Conservation (phyloP, 2,888 invertebrate species). For the Sphaerophoria rueppellii region DNA sequence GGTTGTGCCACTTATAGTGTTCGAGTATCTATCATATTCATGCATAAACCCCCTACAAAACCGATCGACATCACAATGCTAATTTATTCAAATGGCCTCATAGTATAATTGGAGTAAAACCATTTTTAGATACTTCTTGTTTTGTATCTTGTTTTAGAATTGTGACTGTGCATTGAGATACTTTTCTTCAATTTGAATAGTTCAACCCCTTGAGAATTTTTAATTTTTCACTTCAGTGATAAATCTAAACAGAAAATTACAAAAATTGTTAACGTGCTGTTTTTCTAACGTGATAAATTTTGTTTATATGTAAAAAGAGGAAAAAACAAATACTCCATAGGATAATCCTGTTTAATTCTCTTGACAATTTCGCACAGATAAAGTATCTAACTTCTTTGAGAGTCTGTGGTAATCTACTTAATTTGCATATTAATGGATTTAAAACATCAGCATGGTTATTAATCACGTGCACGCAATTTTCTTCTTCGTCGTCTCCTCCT, state of each 20-base stretch:
- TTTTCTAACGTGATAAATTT: constrained; percentile 17
- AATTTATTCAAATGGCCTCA: constrained; percentile 62
- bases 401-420: constrained; percentile 44
- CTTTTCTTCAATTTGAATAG: no score
- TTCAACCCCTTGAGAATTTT: neutral
- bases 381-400: constrained; percentile 7
- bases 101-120: constrained; percentile 55
- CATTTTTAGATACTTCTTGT: neutral
- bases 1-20: constrained; percentile 51
- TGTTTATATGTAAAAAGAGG: neutral
- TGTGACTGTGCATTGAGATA: neutral
- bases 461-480: constrained; percentile 69
- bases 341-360: constrained; percentile 58
- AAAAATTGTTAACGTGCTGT: constrained; percentile 48
- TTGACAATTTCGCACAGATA: constrained; percentile 14
- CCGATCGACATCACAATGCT: constrained; percentile 42
- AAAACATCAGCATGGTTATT: constrained; percentile 64
- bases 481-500: constrained; percentile 17
- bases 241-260: constrained; percentile 5
- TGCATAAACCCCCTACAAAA: neutral
- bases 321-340: constrained; percentile 1
- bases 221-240: neutral
- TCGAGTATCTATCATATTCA: neutral
- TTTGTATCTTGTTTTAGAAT: constrained; percentile 7
- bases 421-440: constrained; percentile 73